phyloP scores from a whole-genome alignment of 2,797 vertebrate species.

The Epinephelus malabaricus region DNA sequence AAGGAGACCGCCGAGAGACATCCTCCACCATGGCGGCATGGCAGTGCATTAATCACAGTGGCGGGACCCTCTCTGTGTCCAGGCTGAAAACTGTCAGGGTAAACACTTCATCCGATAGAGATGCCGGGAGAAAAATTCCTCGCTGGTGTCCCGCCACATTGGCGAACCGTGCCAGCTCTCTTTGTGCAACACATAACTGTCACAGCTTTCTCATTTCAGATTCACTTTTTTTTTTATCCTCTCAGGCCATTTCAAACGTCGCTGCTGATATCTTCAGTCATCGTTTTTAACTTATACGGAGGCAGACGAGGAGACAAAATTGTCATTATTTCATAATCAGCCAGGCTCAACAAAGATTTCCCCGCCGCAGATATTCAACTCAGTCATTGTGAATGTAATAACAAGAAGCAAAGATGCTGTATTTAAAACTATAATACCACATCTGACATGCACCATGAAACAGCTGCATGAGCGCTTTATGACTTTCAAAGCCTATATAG shows the following conservation, averaged over 20 bases:
- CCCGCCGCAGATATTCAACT: slow-evolving; percentile 43
- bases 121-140: slow-evolving; percentile 42
- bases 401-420: slow-evolving; percentile 59
- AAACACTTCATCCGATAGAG: slow-evolving; percentile 72
- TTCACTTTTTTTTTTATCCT: slow-evolving; percentile 52
- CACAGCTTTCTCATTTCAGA: slow-evolving; percentile 64
- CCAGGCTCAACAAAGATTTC: slow-evolving; percentile 60
- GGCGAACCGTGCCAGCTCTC: slow-evolving; percentile 40
- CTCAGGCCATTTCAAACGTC: slow-evolving; percentile 59
- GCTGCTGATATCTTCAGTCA: slow-evolving; percentile 56
- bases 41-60: slow-evolving; percentile 82
- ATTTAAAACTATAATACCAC: slow-evolving; percentile 74
- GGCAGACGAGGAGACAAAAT: slow-evolving; percentile 53
- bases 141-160: slow-evolving; percentile 46
- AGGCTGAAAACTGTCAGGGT: slow-evolving; percentile 70
- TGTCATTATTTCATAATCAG: slow-evolving; percentile 70
- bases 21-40: slow-evolving; percentile 74
- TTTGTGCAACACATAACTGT: slow-evolving; percentile 53
- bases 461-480: slow-evolving; percentile 59
- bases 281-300: slow-evolving; percentile 41
- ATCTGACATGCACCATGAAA: slow-evolving; percentile 76
- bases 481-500: slow-evolving; percentile 62
- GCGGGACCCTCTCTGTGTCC: slow-evolving; percentile 73
- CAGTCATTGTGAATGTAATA: slow-evolving; percentile 55
- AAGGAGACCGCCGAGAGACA: slow-evolving; percentile 80